Evolutionary conservation across 2,888 invertebrate genomes (phyloP), one percentile per base, ranked within the genome.

Genomic region (Pristionchus arcanus): DNA sequence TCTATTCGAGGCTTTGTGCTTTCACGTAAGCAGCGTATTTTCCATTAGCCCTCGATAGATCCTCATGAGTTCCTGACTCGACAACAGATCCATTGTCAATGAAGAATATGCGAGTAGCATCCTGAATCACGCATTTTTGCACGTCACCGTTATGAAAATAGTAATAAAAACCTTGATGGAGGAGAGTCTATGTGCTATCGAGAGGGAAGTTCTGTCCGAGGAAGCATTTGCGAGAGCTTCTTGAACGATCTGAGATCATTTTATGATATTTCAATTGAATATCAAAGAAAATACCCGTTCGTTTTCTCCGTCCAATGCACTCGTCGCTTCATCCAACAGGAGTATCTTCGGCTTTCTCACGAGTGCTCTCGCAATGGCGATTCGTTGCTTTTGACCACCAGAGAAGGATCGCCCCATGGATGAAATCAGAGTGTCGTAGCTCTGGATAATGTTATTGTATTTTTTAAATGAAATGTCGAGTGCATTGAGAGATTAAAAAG

Each of bases 261-360:
- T 7, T 31, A 7, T 34, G 16, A 16, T 74, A 15, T 21, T 19
- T 66, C 0, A 25, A 66, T 59, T 21, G 59, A 21, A 15, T 53
- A 53, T 21, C 13, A 59, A 59, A 59, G 21, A 34, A 7, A n/a
- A 7, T 7, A 84, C 84, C 31, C 42, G 19, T 34, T 84, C 42
- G 37, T 55, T 87, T 49, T 55, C 53, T 71, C 88, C 77, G 74
- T 91, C 91, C 55, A 91, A 53, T 16, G 91, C 90, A 19, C 59
- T 87, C 34, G 91, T 92, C 3, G 92, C 92, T 59, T 92, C 92
- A 85, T 92, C 92, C 21, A 91, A 66, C 28, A 91, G 63, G 28
- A 91, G 63, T 19, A 91, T 81, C 59, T 90, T 95, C 9, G 96
- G 96, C 91, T 96, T 94, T 11, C 91, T 49, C 11, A 90, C 88